Base-by-base conservation (phyloP, 2,113 vertebrate species). In the Clupea harengus region DNA sequence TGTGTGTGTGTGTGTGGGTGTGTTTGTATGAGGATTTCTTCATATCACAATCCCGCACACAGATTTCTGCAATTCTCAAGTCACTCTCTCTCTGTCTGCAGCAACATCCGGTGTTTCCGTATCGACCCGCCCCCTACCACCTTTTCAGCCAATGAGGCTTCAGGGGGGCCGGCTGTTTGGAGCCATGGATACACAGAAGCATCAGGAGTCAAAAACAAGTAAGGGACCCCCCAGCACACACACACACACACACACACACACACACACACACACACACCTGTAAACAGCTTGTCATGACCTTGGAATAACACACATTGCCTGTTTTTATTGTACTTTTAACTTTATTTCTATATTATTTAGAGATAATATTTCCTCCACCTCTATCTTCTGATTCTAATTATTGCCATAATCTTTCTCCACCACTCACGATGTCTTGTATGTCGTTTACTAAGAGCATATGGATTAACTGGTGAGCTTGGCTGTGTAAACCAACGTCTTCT, bases 81-180 rank as follows among this genome's bases (percentile, higher is more conserved):
- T 47, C 85, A 85, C 85, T 86, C n/a, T 60, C 64, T 80, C 82
- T 85, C 7, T 6, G 2, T 86, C 94, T 87, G 87, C 90, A 99
- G 98, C 91, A 99, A 99, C 89, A 99, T 99, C 88, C 97, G 98
- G 91, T 99, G 97, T 92, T 99, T 99, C 93, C 98, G 95, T 90
- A 97, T 99, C 0, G 98, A 99, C 93, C 98, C 97, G 64, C 96
- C 97, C 1, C 94, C 93, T 0, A 94, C 95, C 32, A 89, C 92
- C 52, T 96, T 96, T 86, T 96, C 96, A 0, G 93, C 95, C 0
- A 96, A 95, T 0, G 98, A 99, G 7, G 94, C 95, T 0, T 95
- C 97, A 0, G 96, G 97, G 87, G 97, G 97, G 0, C 98, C 98
- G 0, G 97, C 97, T 0, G 97, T 99, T 52, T 99, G 98, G 98